phyloP scores from a whole-genome alignment of 2,888 invertebrate genomes.

The Melangyna quadrimaculata region DNA sequence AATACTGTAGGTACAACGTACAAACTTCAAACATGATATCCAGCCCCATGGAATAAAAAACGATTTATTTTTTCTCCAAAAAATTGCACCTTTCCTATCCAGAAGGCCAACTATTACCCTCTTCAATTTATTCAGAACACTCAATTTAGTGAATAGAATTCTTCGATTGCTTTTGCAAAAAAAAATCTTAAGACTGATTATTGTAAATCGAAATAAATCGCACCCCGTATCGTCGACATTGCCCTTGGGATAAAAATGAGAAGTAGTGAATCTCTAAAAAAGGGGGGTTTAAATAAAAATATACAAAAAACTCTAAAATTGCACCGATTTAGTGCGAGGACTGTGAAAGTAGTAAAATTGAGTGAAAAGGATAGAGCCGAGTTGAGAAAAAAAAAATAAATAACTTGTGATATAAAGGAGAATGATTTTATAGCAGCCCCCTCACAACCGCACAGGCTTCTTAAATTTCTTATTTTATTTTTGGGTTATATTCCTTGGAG shows the following conservation, averaged over 20 bases:
- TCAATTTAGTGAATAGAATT: slow-evolving; percentile 51
- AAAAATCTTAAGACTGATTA: slow-evolving; percentile 50
- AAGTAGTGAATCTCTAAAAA: slow-evolving; percentile 10
- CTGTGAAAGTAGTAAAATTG: slow-evolving; percentile 52
- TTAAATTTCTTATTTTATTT: slow-evolving; percentile 65
- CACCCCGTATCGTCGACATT: slow-evolving; percentile 9
- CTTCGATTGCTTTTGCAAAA: slow-evolving; percentile 11
- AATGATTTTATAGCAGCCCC: slow-evolving; percentile 16
- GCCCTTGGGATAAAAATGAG: background rate
- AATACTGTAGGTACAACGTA: background rate
- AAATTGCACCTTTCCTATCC: slow-evolving; percentile 28
- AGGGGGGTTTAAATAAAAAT: slow-evolving; percentile 3
- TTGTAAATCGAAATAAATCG: slow-evolving; percentile 70
- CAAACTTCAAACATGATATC: background rate
- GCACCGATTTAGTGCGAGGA: slow-evolving; percentile 60
- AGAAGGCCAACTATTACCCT: slow-evolving; percentile 48
- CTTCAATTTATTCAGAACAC: slow-evolving; percentile 55
- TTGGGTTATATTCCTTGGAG: slow-evolving; percentile 54
- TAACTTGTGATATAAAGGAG: slow-evolving; percentile 15
- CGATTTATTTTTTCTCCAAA: slow-evolving; percentile 4
- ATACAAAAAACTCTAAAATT: slow-evolving; percentile 53
- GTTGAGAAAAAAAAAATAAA: background rate
- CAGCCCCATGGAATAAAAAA: slow-evolving; percentile 45
- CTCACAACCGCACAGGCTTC: background rate
- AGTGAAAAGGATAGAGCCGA: slow-evolving; percentile 32